Base-by-base conservation (phyloP, 2,113 vertebrate genomes). In the Piprites chloris region DNA sequence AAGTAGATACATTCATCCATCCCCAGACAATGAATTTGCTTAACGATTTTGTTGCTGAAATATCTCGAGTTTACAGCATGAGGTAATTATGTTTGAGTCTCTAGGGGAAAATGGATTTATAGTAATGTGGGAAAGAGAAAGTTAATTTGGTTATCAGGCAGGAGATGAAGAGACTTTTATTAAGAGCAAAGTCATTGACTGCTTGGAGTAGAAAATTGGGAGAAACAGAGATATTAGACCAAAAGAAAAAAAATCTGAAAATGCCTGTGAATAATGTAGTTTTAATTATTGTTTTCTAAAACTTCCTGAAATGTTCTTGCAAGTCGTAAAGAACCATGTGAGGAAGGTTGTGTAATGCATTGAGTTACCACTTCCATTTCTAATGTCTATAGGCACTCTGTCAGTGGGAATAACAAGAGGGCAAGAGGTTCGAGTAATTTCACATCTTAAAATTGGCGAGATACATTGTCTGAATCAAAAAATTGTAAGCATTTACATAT, bases 61-160 rank as follows among this genome's bases (percentile, higher is more conserved):
- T 62, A 24, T 74, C 85, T 90, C 0, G 0, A 56, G 44, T 95
- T 94, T 93, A 74, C 49, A 66, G 82, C 23, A 16, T 92, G 62
- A 75, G 39, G 44, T 86, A 82, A 94, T 86, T 85, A 52, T 8
- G 7, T 82, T 89, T 91, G 56, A 82, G 58, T 89, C 76, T 85
- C 52, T 30, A 53, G 92, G 66, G 84, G 94, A 59, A 23, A 95
- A 88, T 68, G 46, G 55, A 82, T 81, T 97, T 95, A 58, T 55
- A 85, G 78, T 74, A 73, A 90, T 46, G 28, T 81, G 71, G 65
- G 65, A 63, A 94, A 79, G 59, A 90, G 80, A 90, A 92, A 90
- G 47, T 73, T 95, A 94, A 85, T 87, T 75, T 89, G 59, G 77
- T 90, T 93, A 85, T 89, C 9, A 28, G 37, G 23, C 41, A 82